A percentile compares a stretch with the other conserved stretches of the same genome.
Evolutionary conservation across 2,888 invertebrate species (phyloP).

Genomic region (Andrena trimmerana): DNA sequence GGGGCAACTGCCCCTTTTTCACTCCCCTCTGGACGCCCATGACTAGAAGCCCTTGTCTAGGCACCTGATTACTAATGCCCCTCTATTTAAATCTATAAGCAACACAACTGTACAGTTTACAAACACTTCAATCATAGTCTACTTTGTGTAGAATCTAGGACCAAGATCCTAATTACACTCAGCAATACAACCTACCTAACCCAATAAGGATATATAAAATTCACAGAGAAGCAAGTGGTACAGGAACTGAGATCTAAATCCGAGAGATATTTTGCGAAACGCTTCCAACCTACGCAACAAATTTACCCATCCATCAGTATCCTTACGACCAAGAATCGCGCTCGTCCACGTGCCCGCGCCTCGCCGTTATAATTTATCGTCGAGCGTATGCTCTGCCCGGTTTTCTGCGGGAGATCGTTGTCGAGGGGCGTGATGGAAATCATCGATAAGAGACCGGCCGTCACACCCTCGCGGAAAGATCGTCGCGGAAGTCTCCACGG

Average conservation of each 20-base stretch:
- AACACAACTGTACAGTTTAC: too few species aligned
- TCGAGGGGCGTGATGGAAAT: slow-evolving; percentile 55
- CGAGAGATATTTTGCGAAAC: not conserved
- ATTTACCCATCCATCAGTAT: slow-evolving; percentile 42
- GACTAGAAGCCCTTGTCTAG: too few species aligned
- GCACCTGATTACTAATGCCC: too few species aligned
- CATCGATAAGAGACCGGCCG: slow-evolving; percentile 59
- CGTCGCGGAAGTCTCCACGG: slow-evolving; percentile 64
- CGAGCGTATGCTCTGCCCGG: slow-evolving; percentile 16
- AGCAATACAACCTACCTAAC: too few species aligned
- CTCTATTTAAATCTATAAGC: too few species aligned
- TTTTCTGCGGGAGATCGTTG: slow-evolving; percentile 38
- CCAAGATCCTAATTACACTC: too few species aligned
- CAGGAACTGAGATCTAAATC: not conserved
- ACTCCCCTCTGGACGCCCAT: too few species aligned
- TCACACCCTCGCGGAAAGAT: slow-evolving; percentile 64
- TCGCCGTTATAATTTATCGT: slow-evolving; percentile 49
- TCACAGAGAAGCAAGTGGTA: not conserved
- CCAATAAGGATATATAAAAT: too few species aligned
- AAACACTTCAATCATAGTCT: too few species aligned
- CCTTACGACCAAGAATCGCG: slow-evolving; percentile 16
- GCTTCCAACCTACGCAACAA: slow-evolving; percentile 32
- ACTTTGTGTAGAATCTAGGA: too few species aligned
- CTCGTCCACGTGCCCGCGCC: slow-evolving; percentile 32
- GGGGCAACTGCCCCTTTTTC: too few species aligned